Conservation (phyloP, 2,797 vertebrate genomes). For the Pseudochromis fuscus region DNA sequence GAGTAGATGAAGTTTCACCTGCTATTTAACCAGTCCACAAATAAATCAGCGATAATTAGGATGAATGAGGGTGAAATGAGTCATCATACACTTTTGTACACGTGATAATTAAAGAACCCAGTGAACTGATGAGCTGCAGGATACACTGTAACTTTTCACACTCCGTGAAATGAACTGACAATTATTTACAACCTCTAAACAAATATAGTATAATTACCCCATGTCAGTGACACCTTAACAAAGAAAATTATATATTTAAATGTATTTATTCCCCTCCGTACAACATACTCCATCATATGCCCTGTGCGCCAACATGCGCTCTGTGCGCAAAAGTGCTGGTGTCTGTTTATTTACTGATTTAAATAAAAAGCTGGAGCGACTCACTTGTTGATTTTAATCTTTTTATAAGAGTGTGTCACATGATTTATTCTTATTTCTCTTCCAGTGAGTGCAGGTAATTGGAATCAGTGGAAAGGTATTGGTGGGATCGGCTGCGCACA, state of each 20-base stretch:
- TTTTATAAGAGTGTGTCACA: neutral
- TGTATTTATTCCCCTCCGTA: neutral
- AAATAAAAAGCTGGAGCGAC: neutral
- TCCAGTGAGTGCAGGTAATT: conserved; percentile 4
- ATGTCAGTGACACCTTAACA: neutral
- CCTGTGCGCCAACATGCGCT: neutral
- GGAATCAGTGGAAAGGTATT: conserved; percentile 21
- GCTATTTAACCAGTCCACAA: no score
- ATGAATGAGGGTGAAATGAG: no score
- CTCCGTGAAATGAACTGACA: no score
- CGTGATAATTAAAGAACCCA: no score
- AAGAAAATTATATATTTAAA: neutral
- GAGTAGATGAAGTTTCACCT: no score
- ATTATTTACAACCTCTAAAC: no score
- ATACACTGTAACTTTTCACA: no score
- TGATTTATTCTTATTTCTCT: neutral
- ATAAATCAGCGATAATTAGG: no score
- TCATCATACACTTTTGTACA: no score
- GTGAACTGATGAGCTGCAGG: no score
- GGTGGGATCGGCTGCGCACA: conserved; percentile 38
- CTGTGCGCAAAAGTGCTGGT: neutral
- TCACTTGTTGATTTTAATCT: neutral
- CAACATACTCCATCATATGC: neutral
- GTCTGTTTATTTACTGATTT: neutral
- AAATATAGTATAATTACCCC: no score